A percentile compares a stretch with the other conserved stretches of the same genome.
Conservation (phyloP, 2,113 vertebrate genomes). For the Apaloderma vittatum region DNA sequence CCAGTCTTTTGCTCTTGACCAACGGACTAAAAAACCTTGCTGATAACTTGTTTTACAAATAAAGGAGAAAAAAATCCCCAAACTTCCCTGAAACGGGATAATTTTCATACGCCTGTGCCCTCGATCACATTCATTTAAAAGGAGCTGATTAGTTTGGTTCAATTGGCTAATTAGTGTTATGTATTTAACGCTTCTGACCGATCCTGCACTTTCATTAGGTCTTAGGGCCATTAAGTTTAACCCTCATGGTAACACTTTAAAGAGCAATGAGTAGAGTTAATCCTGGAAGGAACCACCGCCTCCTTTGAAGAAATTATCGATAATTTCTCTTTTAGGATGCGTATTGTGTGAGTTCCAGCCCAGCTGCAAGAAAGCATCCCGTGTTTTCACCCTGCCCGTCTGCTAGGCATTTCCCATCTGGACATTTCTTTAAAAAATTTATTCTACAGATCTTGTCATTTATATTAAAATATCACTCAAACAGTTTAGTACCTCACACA, state of each 20-base stretch:
- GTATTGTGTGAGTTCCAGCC: neutral
- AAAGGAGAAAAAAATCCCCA: neutral
- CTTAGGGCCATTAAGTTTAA: slow-evolving; percentile 51
- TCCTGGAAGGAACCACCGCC: slow-evolving; percentile 3
- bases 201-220: slow-evolving; percentile 22
- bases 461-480: neutral
- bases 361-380: neutral
- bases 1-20: neutral
- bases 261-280: slow-evolving; percentile 10
- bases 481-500: neutral
- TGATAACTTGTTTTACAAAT: neutral
- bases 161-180: slow-evolving; percentile 21
- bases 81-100: neutral
- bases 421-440: neutral
- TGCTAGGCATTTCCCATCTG: neutral
- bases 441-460: neutral
- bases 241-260: slow-evolving; percentile 22
- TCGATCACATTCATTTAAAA: neutral
- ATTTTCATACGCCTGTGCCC: neutral
- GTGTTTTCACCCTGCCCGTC: neutral
- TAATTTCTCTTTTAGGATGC: neutral
- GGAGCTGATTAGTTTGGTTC: neutral
- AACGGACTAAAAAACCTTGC: neutral
- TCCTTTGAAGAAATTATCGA: neutral
- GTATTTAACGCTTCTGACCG: neutral